Evolutionary conservation across 2,888 invertebrate genomes (phyloP).

Genomic region (Therioaphis trifolii): DNA sequence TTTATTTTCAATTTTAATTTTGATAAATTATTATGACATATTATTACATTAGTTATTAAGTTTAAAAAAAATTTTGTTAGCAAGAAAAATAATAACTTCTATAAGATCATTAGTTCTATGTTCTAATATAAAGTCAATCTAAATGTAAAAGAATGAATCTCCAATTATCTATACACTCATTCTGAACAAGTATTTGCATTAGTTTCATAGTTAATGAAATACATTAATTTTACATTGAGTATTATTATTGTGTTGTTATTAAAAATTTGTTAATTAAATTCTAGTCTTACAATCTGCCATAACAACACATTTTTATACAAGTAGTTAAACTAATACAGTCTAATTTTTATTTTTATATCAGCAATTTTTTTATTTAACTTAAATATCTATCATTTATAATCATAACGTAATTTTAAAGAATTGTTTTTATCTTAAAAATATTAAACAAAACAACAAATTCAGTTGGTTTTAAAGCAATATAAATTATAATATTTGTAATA

Average conservation of each 20-base stretch:
- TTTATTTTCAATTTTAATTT: neutral
- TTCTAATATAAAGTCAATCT: neutral
- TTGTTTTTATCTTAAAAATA: too few relatives aligned
- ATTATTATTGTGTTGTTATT: neutral
- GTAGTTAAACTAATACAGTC: neutral
- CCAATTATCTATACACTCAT: neutral
- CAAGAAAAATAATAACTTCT: neutral
- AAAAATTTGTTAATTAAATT: constrained; percentile 1
- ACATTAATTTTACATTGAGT: constrained; percentile 3
- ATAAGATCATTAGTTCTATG: neutral
- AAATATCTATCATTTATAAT: constrained; percentile 20
- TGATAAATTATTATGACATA: neutral
- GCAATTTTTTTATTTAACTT: neutral
- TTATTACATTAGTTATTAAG: neutral
- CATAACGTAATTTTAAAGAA: neutral
- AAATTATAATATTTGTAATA: too few relatives aligned
- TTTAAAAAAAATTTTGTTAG: neutral
- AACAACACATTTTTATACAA: neutral
- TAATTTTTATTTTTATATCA: constrained; percentile 3
- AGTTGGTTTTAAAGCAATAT: too few relatives aligned
- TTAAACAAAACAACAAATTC: too few relatives aligned
- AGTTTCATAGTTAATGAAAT: neutral
- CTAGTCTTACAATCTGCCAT: neutral
- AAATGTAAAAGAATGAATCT: neutral
- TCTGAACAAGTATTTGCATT: neutral